Conservation (phyloP, 2,888 invertebrate genomes). For the Macrophya alboannulata region DNA sequence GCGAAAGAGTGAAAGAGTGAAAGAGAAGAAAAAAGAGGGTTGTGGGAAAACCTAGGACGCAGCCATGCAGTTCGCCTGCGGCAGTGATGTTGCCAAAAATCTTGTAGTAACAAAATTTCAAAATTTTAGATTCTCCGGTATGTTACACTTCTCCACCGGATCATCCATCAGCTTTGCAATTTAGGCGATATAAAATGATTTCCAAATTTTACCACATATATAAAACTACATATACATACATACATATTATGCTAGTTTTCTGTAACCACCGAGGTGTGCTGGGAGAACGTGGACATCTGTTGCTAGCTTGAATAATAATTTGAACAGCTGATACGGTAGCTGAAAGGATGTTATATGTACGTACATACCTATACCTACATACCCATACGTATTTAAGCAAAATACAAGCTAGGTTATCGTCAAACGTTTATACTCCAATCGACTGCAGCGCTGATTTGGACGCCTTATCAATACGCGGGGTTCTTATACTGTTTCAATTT, state of each 20-base stretch:
- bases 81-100: not conserved
- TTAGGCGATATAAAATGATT: not conserved
- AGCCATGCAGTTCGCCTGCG: not conserved
- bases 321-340: constrained; percentile 75
- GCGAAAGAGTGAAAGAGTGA: not conserved
- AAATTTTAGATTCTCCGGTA: too few species aligned
- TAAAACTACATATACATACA: not conserved
- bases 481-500: too few species aligned
- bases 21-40: not conserved
- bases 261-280: constrained; percentile 37
- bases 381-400: constrained; percentile 19
- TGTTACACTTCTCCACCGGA: not conserved
- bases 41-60: not conserved
- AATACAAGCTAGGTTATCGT: not conserved
- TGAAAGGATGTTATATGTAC: not conserved
- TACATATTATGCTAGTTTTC: constrained; percentile 27
- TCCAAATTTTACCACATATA: not conserved
- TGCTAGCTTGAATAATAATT: constrained; percentile 74
- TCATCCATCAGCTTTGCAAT: not conserved
- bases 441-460: constrained; percentile 11
- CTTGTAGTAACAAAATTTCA: not conserved
- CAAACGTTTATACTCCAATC: not conserved
- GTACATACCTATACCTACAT: not conserved
- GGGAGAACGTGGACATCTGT: constrained; percentile 72
- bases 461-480: too few species aligned